Conservation (phyloP, 2,888 invertebrate genomes). For the Seladonia tumulorum region DNA sequence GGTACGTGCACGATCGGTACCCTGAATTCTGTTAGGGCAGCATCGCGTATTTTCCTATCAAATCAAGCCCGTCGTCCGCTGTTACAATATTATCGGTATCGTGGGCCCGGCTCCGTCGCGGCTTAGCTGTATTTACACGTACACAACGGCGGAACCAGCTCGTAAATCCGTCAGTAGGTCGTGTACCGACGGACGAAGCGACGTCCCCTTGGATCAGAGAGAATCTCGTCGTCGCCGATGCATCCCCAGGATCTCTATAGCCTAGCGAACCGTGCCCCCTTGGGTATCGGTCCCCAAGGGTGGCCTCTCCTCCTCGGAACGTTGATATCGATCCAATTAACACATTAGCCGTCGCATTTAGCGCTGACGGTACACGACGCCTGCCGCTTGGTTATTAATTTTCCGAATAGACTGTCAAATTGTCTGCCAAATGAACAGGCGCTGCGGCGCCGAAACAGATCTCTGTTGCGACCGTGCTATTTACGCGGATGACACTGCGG, state of each 20-base stretch:
- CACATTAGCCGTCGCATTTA: not conserved
- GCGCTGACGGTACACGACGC: not conserved
- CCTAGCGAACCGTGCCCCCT: not conserved
- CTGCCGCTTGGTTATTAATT: not conserved
- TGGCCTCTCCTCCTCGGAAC: not conserved
- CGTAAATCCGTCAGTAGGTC: not conserved
- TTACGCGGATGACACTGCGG: not conserved
- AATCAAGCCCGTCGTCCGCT: not conserved
- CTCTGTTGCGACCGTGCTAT: not conserved
- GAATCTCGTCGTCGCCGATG: not conserved
- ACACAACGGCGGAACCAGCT: not conserved
- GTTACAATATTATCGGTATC: not conserved
- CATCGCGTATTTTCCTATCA: slow-evolving; percentile 5
- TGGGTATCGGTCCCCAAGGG: not conserved
- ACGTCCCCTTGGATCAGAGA: not conserved
- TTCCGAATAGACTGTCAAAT: not conserved
- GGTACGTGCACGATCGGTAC: not conserved
- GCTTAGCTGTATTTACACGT: not conserved
- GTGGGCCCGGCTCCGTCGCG: not conserved
- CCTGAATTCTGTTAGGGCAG: not conserved
- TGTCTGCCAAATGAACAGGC: not conserved
- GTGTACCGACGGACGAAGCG: not conserved
- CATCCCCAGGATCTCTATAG: not conserved
- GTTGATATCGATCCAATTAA: not conserved
- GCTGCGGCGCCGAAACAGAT: not conserved